Evolutionary conservation across 2,888 invertebrate genomes (phyloP).

Genomic region (Didymodactylos carnosus): DNA sequence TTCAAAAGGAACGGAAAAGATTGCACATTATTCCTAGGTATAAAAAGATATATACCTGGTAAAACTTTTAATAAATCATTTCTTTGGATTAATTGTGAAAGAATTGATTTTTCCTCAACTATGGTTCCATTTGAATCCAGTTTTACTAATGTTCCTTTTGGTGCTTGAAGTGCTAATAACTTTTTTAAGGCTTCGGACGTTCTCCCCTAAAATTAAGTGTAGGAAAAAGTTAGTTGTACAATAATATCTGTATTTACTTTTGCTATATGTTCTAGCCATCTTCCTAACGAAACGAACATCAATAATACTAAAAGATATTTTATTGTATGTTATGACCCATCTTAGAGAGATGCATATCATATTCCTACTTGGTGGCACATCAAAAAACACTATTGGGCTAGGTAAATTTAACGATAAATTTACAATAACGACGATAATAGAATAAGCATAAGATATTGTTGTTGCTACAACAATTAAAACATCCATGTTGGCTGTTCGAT

Average conservation of each 20-base stretch:
- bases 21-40: too few species aligned
- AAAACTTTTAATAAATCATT: slow-evolving; percentile 72
- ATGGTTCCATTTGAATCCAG: slow-evolving; percentile 42
- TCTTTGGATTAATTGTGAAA: slow-evolving; percentile 73
- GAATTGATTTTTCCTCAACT: slow-evolving; percentile 48
- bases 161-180: slow-evolving; percentile 75
- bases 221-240: too few species aligned
- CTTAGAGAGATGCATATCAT: too few species aligned
- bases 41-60: too few species aligned
- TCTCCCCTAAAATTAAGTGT: slow-evolving; percentile 39
- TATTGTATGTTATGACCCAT: too few species aligned
- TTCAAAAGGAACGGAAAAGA: too few species aligned
- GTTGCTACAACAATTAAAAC: slow-evolving; percentile 93
- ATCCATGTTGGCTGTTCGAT: slow-evolving; percentile 90
- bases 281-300: slow-evolving; percentile 80
- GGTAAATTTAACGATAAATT: slow-evolving; percentile 56
- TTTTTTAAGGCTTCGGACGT: slow-evolving; percentile 90
- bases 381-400: slow-evolving; percentile 91
- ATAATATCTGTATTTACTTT: slow-evolving; percentile 61
- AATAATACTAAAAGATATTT: slow-evolving; percentile 63
- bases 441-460: slow-evolving; percentile 77
- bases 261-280: slow-evolving; percentile 93
- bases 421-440: slow-evolving; percentile 52
- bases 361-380: slow-evolving; percentile 81
- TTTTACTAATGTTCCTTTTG: slow-evolving; percentile 70